Evolutionary conservation across 2,797 vertebrate genomes (phyloP).

Genomic region (Danio kyathit): DNA sequence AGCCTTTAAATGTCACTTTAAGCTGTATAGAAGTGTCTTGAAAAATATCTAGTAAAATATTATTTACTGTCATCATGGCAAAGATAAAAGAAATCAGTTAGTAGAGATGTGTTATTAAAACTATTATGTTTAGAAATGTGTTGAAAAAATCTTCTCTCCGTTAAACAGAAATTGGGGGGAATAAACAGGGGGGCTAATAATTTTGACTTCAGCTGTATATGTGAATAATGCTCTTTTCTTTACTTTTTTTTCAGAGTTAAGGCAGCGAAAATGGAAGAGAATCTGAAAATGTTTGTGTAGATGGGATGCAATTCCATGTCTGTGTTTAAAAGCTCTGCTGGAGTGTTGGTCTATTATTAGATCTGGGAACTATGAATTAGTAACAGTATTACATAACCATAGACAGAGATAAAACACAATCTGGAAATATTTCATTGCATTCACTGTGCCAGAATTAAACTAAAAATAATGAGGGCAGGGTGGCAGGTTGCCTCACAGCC

Average conservation of each 20-base stretch:
- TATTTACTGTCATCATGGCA: too few relatives aligned
- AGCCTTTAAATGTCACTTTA: too few relatives aligned
- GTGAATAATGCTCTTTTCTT: slow-evolving; percentile 4
- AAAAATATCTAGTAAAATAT: too few relatives aligned
- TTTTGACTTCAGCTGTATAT: too few relatives aligned
- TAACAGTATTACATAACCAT: slow-evolving; percentile 4
- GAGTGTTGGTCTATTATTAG: slow-evolving; percentile 40
- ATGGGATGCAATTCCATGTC: slow-evolving; percentile 32
- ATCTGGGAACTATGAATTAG: slow-evolving; percentile 41
- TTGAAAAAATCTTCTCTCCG: too few relatives aligned
- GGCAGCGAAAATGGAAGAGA: slow-evolving; percentile 26
- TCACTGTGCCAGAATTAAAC: slow-evolving; percentile 2
- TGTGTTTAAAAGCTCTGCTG: slow-evolving; percentile 37
- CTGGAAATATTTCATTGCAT: slow-evolving; percentile 4
- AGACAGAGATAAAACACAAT: neutral
- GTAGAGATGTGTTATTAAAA: too few relatives aligned
- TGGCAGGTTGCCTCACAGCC: too few relatives aligned
- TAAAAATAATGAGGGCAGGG: neutral
- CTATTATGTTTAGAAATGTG: too few relatives aligned
- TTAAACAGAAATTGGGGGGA: too few relatives aligned
- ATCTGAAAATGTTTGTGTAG: slow-evolving; percentile 25
- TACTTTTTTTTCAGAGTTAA: neutral
- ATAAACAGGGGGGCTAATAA: too few relatives aligned
- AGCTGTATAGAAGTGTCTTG: too few relatives aligned
- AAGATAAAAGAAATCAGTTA: too few relatives aligned